Percentiles rank a stretch among this genome's conserved stretches.
phyloP scores from a whole-genome alignment of 2,888 invertebrate species.

The Nomada fabriciana region DNA sequence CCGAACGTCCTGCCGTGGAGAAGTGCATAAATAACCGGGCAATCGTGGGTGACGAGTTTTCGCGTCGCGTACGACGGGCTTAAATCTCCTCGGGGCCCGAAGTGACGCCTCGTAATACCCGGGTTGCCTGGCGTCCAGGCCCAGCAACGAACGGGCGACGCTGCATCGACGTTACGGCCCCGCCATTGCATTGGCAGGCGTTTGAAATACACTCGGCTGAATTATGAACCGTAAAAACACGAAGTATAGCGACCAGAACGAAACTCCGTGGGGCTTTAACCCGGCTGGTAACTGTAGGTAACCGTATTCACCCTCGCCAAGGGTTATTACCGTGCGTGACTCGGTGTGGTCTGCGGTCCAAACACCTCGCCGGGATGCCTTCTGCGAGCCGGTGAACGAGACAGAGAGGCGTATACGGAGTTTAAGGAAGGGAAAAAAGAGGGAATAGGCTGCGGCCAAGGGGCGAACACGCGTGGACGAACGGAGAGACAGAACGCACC shows the following conservation, averaged over 20 bases:
- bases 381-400: constrained; percentile 58
- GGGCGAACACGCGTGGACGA: constrained; percentile 40
- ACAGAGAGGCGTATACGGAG: constrained; percentile 30
- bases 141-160: constrained; percentile 31
- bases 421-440: constrained; percentile 31
- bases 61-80: constrained; percentile 75
- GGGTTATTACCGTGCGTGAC: constrained; percentile 81
- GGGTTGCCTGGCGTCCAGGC: constrained; percentile 58
- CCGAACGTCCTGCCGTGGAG: constrained; percentile 36
- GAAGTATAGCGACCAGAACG: constrained; percentile 62
- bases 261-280: constrained; percentile 76
- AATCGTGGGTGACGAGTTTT: constrained; percentile 79
- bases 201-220: constrained; percentile 84
- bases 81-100: constrained; percentile 74
- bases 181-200: constrained; percentile 80
- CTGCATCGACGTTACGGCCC: constrained; percentile 71
- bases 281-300: constrained; percentile 67
- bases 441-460: constrained; percentile 30
- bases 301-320: constrained; percentile 81
- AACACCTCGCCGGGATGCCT: constrained; percentile 76
- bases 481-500: constrained; percentile 3
- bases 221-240: constrained; percentile 84
- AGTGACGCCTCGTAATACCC: constrained; percentile 76
- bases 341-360: constrained; percentile 83
- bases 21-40: constrained; percentile 74